Percentiles rank a stretch among this genome's conserved stretches.
Evolutionary conservation across 2,113 vertebrate genomes (phyloP).

Genomic region (Oncorhynchus tshawytscha): DNA sequence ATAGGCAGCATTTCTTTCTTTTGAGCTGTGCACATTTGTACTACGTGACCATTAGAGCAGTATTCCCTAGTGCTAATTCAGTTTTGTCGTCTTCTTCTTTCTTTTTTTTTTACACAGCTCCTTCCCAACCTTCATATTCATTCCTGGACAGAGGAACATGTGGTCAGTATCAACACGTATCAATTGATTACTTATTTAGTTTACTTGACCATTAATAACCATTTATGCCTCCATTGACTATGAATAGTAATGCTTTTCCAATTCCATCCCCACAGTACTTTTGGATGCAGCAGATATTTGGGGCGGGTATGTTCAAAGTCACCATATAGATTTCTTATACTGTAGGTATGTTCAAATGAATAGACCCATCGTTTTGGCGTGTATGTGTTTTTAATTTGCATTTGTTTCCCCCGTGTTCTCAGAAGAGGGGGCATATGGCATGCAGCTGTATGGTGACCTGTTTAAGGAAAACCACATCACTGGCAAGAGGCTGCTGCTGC

Average conservation of each 20-base stretch:
- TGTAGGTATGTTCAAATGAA: neutral
- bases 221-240: neutral
- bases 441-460: constrained; percentile 85
- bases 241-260: constrained; percentile 8
- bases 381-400: neutral
- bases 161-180: constrained; percentile 79
- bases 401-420: constrained; percentile 4
- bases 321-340: neutral
- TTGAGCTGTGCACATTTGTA: neutral
- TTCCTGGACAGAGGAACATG: constrained; percentile 93
- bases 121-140: constrained; percentile 94
- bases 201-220: neutral
- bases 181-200: neutral
- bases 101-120: constrained; percentile 77
- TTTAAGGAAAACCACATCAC: constrained; percentile 98
- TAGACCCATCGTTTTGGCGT: neutral
- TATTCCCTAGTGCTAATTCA: constrained; percentile 11
- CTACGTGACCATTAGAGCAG: neutral
- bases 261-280: constrained; percentile 78
- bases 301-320: constrained; percentile 77
- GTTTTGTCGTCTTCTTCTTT: constrained; percentile 41
- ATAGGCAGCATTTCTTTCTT: neutral
- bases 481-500: constrained; percentile 86
- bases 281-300: constrained; percentile 94
- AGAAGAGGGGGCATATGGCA: constrained; percentile 80